A percentile compares a stretch with the other conserved stretches of the same genome.
Conservation (phyloP, 2,113 vertebrate species). For the Scalopus aquaticus region DNA sequence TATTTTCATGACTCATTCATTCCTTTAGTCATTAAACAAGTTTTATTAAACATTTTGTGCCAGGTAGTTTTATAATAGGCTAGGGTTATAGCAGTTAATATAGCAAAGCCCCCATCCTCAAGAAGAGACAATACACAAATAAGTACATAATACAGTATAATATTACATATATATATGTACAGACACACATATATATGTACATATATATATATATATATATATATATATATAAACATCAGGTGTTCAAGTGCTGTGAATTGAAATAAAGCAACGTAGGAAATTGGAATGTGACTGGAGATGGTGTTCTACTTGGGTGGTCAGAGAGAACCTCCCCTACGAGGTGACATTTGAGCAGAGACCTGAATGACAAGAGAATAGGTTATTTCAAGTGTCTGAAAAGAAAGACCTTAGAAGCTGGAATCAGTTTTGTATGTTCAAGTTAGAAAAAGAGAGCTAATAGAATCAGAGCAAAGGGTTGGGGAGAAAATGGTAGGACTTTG, state of each 20-base stretch:
- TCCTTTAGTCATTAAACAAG: background rate
- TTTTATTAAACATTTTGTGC: background rate
- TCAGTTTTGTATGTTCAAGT: background rate
- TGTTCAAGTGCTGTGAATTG: background rate
- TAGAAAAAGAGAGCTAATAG: background rate
- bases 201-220: too few species aligned
- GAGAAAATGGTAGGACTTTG: background rate
- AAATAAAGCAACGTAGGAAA: background rate
- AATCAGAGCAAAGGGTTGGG: background rate
- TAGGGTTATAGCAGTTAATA: background rate
- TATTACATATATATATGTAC: too few species aligned
- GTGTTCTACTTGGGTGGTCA: background rate
- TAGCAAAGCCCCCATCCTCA: background rate
- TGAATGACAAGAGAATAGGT: background rate
- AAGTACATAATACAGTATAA: background rate
- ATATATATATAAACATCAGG: background rate
- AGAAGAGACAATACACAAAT: background rate
- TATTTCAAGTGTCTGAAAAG: background rate
- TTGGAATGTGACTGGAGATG: background rate
- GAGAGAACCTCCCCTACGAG: background rate
- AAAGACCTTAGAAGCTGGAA: background rate
- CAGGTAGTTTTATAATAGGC: background rate
- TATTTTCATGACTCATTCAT: background rate
- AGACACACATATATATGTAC: too few species aligned
- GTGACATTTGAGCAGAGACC: background rate